Conservation (phyloP, 1,140 invertebrate species). For the Pseudomyrmex concolor region DNA sequence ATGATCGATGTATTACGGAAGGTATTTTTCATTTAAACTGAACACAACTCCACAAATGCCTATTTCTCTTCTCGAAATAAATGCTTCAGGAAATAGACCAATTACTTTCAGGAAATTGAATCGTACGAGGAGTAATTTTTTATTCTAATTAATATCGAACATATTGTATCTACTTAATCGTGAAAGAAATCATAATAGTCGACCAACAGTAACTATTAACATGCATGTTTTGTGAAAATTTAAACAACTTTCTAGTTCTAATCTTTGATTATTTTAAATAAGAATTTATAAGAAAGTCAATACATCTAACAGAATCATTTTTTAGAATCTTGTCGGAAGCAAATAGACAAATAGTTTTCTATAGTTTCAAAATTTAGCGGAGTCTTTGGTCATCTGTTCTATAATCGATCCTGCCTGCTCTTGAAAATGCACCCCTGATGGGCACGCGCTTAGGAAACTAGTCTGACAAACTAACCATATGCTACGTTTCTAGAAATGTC, state of each 20-base stretch:
- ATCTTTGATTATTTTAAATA: neutral
- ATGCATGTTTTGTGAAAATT: neutral
- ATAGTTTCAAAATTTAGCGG: slow-evolving; percentile 59
- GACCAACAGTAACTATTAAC: neutral
- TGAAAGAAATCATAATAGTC: neutral
- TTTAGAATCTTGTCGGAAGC: neutral
- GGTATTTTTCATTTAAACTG: slow-evolving; percentile 7
- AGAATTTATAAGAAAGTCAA: neutral
- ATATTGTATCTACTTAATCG: neutral
- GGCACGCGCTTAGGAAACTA: slow-evolving; percentile 72
- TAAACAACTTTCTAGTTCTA: neutral
- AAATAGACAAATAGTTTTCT: slow-evolving; percentile 37
- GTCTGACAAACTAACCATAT: slow-evolving; percentile 75
- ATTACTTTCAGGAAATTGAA: slow-evolving; percentile 13
- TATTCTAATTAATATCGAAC: neutral
- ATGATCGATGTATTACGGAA: slow-evolving; percentile 26
- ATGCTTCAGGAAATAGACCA: neutral
- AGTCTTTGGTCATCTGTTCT: slow-evolving; percentile 77
- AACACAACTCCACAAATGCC: neutral
- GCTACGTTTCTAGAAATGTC: slow-evolving; percentile 71
- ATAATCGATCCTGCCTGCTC: slow-evolving; percentile 76
- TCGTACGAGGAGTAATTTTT: neutral
- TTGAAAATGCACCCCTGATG: slow-evolving; percentile 72
- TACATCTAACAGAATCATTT: slow-evolving; percentile 19
- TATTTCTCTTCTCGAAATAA: neutral